Evolutionary conservation across 2,113 vertebrate species (phyloP).

Genomic region (Anser cygnoides): DNA sequence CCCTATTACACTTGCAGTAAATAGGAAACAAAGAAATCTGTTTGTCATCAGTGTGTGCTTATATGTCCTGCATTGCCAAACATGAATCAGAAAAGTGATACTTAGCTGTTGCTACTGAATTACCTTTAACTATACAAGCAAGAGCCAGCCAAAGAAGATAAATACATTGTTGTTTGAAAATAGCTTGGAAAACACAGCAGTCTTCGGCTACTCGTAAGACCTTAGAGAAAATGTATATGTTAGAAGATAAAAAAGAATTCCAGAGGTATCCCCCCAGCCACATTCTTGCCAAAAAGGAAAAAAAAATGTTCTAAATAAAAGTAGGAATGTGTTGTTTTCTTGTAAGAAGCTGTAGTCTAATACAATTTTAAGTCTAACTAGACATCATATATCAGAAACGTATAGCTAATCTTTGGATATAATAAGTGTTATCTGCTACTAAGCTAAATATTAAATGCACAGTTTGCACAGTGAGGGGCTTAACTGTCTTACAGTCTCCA

Average conservation of each 20-base stretch:
- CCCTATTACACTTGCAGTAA: constrained; percentile 19
- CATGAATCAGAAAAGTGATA: not conserved
- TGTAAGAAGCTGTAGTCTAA: not conserved
- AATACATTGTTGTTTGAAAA: not conserved
- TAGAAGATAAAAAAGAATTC: not conserved
- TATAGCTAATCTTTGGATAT: not conserved
- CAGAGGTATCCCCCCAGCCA: not conserved
- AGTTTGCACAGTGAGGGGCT: not conserved
- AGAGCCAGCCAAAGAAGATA: not conserved
- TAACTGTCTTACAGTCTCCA: not conserved
- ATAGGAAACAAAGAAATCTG: constrained; percentile 31
- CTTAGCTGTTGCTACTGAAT: not conserved
- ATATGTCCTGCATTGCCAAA: constrained; percentile 3
- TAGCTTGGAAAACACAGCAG: not conserved
- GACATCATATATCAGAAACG: not conserved
- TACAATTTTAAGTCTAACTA: not conserved
- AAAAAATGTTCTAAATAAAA: not conserved
- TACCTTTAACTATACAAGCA: not conserved
- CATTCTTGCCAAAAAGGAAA: not conserved
- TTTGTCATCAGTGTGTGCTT: not conserved
- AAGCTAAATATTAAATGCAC: not conserved
- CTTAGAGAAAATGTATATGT: not conserved
- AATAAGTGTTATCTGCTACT: not conserved
- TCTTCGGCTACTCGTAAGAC: not conserved
- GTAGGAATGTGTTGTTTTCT: not conserved